Evolutionary conservation across 2,113 vertebrate species (phyloP).

Genomic region (Emydura subglobosa): DNA sequence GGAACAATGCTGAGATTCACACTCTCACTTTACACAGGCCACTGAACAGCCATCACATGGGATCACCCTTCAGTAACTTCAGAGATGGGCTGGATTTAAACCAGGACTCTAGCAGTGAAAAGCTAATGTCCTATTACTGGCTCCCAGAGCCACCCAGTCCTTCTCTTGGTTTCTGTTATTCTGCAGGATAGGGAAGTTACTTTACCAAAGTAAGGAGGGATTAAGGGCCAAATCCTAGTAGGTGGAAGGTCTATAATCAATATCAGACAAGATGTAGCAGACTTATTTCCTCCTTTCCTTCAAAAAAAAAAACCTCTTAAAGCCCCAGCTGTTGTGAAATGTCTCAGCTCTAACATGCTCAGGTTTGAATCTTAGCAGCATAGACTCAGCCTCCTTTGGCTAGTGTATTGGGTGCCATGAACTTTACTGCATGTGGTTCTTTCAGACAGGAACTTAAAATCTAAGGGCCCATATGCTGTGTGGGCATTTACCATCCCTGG

Average conservation of each 20-base stretch:
- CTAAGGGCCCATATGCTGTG: accelerated
- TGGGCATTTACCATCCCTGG: accelerated
- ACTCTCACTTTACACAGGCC: neutral
- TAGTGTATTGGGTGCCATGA: neutral
- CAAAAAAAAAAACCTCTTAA: neutral
- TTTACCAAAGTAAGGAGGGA: neutral
- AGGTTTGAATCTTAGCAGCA: neutral
- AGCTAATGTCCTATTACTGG: neutral
- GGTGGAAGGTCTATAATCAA: neutral
- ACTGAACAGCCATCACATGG: neutral
- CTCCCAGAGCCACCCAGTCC: neutral
- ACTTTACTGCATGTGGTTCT: neutral
- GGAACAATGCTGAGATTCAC: neutral
- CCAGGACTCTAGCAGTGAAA: neutral
- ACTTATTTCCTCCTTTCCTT: neutral
- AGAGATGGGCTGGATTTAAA: neutral
- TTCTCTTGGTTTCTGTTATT: neutral
- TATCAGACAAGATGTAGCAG: neutral
- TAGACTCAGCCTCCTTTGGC: neutral
- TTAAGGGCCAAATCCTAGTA: neutral
- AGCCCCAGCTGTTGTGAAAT: neutral
- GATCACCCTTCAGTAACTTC: neutral
- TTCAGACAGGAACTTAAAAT: neutral
- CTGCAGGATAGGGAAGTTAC: neutral
- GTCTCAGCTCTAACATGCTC: neutral